Evolutionary conservation across 2,113 vertebrate species (phyloP), one percentile per base, ranked within the genome.

Genomic region (Lipophrys pholis): DNA sequence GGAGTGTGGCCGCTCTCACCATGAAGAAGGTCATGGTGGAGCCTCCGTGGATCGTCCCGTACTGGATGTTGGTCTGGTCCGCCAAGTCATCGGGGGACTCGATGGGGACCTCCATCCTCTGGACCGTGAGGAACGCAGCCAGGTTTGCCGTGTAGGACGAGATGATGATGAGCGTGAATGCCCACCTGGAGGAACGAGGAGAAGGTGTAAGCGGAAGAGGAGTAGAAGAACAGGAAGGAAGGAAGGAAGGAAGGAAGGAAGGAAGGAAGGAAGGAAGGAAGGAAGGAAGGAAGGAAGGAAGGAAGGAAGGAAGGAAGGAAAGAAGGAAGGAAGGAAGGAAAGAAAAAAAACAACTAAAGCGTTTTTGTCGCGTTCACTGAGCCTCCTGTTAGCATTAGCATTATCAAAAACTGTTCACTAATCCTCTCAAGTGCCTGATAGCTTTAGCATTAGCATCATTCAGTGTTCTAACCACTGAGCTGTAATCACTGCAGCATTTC

Each of bases 1-100:
- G 21, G 21, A 30, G 21, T 30, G 21, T 0, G 10, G 1, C 7
- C 12, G 21, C 15, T 1, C 56, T 62, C 65, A 96, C 96, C 95
- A 97, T 97, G 84, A 98, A 98, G 95, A 98, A 98, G 91, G 96
- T 97, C 96, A 98, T 98, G 68, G 96, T 98, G 86, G 95, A 96
- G 1, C 96, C 96, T 0, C 95, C 96, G 2, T 97, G 96, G 83
- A 98, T 97, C 69, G 96, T 97, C 36, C 96, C 96, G 0, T 97
- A 98, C 86, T 97, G 96, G 12, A 98, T 98, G 91, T 98, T 98
- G 87, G 96, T 98, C 81, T 98, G 96, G 80, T 98, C 96, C 0
- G 96, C 96, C 76, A 98, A 86, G 80, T 98, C 96, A 0, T 97
- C 96, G 0, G 96, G 93, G 0, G 96, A 98, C 89, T 97, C 96